phyloP scores from a whole-genome alignment of 2,113 vertebrate genomes.

The Oriolus oriolus region DNA sequence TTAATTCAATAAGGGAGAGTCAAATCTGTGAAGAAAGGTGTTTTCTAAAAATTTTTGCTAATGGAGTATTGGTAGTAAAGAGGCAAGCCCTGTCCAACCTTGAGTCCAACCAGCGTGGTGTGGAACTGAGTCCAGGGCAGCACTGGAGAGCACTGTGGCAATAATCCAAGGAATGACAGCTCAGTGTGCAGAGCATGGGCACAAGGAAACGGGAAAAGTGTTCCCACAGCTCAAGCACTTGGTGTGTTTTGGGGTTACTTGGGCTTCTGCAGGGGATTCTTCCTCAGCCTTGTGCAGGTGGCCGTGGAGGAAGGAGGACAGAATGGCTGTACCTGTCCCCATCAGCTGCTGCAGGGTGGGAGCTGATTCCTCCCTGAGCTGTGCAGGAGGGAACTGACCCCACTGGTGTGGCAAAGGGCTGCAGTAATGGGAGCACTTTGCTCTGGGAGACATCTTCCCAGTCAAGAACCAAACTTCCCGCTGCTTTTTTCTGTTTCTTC shows the following conservation, averaged over 20 bases:
- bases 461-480: background rate
- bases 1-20: background rate
- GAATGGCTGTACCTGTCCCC: background rate
- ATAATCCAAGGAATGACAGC: background rate
- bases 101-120: rapidly evolving
- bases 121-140: background rate
- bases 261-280: background rate
- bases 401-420: background rate
- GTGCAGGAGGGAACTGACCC: background rate
- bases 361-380: background rate
- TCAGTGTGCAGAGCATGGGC: background rate
- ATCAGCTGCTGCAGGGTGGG: background rate
- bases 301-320: background rate
- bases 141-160: background rate
- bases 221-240: background rate
- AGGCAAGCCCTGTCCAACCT: background rate
- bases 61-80: background rate
- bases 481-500: background rate
- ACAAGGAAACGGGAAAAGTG: background rate
- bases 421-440: background rate
- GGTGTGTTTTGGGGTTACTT: background rate
- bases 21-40: background rate
- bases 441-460: background rate
- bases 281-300: background rate
- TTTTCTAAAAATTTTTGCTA: background rate